Evolutionary conservation across 2,888 invertebrate genomes (phyloP).

Genomic region (Ametastegia equiseti): DNA sequence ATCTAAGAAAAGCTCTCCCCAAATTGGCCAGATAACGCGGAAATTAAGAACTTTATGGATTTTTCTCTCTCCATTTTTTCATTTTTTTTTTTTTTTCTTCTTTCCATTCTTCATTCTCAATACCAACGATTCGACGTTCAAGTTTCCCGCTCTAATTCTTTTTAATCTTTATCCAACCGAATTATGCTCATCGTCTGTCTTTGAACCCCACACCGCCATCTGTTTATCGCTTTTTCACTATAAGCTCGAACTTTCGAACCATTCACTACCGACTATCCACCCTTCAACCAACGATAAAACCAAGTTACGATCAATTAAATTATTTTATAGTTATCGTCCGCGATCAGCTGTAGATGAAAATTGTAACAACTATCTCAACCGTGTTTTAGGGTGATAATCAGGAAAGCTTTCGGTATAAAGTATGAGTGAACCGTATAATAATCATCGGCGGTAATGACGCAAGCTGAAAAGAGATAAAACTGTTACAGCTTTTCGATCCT

Average conservation of each 20-base stretch:
- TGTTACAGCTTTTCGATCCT: not conserved
- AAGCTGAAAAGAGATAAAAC: not conserved
- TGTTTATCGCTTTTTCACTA: conserved; percentile 44
- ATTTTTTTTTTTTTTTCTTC: not conserved
- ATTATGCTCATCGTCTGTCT: not conserved
- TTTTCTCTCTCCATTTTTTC: not conserved
- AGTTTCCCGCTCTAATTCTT: conserved; percentile 3
- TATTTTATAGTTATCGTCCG: conserved; percentile 27
- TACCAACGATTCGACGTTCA: conserved; percentile 2
- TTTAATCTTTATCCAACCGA: conserved; percentile 9
- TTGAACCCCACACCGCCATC: conserved; percentile 12
- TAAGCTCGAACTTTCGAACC: conserved; percentile 35
- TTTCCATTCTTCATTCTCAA: not conserved
- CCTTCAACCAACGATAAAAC: conserved; percentile 36
- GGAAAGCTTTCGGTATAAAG: not conserved
- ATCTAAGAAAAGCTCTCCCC: conserved; percentile 25
- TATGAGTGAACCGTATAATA: not conserved
- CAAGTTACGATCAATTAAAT: conserved; percentile 46
- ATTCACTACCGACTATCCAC: conserved; percentile 18
- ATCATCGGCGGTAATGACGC: not conserved
- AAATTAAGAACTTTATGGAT: conserved; percentile 9
- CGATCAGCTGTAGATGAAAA: conserved; percentile 38
- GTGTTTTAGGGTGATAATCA: not conserved
- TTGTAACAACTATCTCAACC: conserved; percentile 17
- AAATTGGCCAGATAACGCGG: conserved; percentile 44